Evolutionary conservation across 2,797 vertebrate genomes (phyloP).

Genomic region (Ibycter americanus): DNA sequence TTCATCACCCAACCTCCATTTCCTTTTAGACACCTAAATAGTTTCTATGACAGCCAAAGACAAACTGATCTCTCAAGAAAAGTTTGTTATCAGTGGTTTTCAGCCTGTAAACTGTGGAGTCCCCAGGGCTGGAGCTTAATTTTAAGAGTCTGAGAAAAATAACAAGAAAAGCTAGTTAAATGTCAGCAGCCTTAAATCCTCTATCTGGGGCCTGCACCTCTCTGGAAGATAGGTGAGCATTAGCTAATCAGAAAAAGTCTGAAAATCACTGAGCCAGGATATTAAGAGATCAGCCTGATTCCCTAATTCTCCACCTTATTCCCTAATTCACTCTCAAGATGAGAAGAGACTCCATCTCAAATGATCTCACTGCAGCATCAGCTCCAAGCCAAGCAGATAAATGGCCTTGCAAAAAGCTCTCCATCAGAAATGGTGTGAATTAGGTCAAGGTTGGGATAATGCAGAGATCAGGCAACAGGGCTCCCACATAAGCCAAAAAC

Average conservation of each 20-base stretch:
- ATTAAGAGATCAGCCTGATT: neutral
- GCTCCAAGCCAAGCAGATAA: neutral
- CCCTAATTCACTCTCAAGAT: neutral
- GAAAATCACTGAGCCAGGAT: neutral
- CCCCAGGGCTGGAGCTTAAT: neutral
- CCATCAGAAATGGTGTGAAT: neutral
- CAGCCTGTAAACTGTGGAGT: neutral
- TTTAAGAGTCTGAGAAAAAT: neutral
- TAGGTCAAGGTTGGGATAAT: neutral
- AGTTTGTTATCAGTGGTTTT: neutral
- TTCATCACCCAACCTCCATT: neutral
- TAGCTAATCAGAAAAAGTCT: neutral
- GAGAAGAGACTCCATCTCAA: neutral
- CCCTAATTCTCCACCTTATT: neutral
- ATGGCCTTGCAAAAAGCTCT: neutral
- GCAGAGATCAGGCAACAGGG: neutral
- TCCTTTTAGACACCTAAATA: neutral
- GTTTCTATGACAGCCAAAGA: neutral
- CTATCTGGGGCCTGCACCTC: neutral
- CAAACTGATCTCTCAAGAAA: neutral
- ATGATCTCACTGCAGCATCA: neutral
- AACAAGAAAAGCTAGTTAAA: neutral
- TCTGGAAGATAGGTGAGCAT: rapidly evolving
- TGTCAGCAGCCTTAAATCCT: neutral
- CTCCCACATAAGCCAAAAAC: neutral